A percentile compares a stretch with the other conserved stretches of the same genome.
These are phyloP conservation scores for Hyaena hyaena DNA, from an alignment of 2,113 vertebrate genomes.

Conservation along the genomic window DNA sequence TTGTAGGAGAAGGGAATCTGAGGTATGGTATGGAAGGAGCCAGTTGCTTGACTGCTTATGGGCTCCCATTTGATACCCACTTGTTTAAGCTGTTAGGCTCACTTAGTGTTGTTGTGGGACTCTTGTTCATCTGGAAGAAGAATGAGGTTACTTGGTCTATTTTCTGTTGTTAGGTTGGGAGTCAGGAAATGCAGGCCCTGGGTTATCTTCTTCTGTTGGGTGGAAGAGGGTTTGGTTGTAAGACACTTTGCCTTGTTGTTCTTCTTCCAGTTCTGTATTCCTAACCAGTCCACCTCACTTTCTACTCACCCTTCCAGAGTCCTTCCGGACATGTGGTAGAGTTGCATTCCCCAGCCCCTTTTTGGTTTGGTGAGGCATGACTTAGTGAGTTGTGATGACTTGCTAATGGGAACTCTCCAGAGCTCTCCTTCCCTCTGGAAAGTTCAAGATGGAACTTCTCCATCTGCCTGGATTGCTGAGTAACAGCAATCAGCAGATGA, in stretches of 20 bases:
- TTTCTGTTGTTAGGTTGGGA: neutral
- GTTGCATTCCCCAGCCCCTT: neutral
- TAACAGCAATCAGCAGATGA: neutral
- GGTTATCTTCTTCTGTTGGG: neutral
- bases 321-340: neutral
- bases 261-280: neutral
- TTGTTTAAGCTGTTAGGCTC: neutral
- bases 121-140: neutral
- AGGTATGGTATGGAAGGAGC: neutral
- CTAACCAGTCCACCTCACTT: neutral
- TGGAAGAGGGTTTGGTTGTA: no score
- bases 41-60: neutral
- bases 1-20: neutral
- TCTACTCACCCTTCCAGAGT: neutral
- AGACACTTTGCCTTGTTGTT: neutral
- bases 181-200: neutral
- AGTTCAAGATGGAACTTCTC: neutral
- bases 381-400: neutral
- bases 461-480: neutral
- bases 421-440: neutral
- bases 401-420: neutral
- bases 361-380: neutral
- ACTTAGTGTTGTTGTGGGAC: neutral
- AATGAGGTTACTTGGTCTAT: neutral
- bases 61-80: neutral